These are phyloP conservation scores for Diprion similis DNA, from an alignment of 1,140 invertebrate species.

Conservation along the genomic window DNA sequence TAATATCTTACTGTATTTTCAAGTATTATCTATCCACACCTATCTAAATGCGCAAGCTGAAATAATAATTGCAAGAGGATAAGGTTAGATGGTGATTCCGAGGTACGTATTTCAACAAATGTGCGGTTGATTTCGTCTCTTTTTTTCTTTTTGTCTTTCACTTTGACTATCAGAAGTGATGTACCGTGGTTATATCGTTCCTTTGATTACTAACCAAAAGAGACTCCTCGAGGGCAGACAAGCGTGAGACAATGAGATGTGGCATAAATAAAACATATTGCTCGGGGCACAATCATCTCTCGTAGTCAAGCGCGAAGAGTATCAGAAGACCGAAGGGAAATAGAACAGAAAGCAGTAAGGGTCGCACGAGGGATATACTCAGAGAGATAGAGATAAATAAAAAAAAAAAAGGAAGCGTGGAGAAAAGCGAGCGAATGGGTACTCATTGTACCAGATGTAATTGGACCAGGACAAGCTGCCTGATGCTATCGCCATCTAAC, in stretches of 20 bases:
- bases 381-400: constrained; percentile 22
- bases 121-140: too few relatives aligned
- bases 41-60: too few relatives aligned
- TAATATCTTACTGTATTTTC: too few relatives aligned
- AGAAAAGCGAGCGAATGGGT: constrained; percentile 35
- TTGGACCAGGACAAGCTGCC: constrained; percentile 41
- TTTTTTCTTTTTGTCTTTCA: neutral
- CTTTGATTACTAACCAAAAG: constrained; percentile 37
- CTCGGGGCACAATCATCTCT: constrained; percentile 44
- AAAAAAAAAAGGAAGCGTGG: constrained; percentile 19
- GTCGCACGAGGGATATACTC: constrained; percentile 1
- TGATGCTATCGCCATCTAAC: constrained; percentile 41
- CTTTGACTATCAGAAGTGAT: neutral
- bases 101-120: too few relatives aligned
- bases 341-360: constrained; percentile 13
- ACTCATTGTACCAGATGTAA: constrained; percentile 48
- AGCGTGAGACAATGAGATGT: constrained; percentile 32
- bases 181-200: too few relatives aligned
- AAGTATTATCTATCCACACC: too few relatives aligned
- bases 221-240: constrained; percentile 22
- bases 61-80: too few relatives aligned
- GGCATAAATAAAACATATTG: constrained; percentile 55
- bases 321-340: constrained; percentile 17
- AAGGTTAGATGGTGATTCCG: too few relatives aligned
- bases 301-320: constrained; percentile 15